Evolutionary conservation across 2,888 invertebrate genomes (phyloP), one percentile per base, ranked within the genome.

Genomic region (Neoitamus cyanurus): DNA sequence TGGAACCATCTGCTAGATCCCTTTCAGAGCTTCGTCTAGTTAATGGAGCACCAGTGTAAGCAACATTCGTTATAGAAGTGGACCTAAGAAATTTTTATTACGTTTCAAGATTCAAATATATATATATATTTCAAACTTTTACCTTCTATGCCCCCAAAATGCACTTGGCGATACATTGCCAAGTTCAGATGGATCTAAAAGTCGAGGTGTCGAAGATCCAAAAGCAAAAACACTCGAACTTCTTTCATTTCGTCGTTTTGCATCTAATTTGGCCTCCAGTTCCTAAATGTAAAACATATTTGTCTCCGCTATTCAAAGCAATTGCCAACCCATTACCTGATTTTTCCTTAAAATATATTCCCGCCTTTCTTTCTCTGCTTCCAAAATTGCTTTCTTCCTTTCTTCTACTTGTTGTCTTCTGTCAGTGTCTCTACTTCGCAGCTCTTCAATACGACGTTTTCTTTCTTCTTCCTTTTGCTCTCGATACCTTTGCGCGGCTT

Each of bases 41-140:
- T 89, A 96, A 93, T 91, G 95, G 94, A 92, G 94, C 93, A 91
- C 95, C 94, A 90, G 94, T 93, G 90, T 94, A 94, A 93, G 96
- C 96, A 92, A 97, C 96, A 92, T 97, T 97, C 89, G 96, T 96
- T 88, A 96, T 97, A 89, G 97, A 97, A 89, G 97, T 97, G 88
- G 97, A 97, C 91, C 97, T 95, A 20, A 20, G 1, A 28, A 48
- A 2, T 78, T 42, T 46, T 46, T 31, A 31, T 31, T 6, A n/a
- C 6, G 13, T 42, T 37, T n/a, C n/a, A 2, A 37, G 13, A 37
- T 37, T 42, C 42, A n/a, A 36, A 30, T 31, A 68, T 69, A 83
- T 0, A 5, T 4, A 36, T 68, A 15, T 28, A 69, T 31, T n/a
- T 36, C 3, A 36, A 42, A 42, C 5, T 42, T n/a, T 34, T 89